Evolutionary conservation across 1,140 invertebrate species (phyloP).

Genomic region (Colletes gigas): DNA sequence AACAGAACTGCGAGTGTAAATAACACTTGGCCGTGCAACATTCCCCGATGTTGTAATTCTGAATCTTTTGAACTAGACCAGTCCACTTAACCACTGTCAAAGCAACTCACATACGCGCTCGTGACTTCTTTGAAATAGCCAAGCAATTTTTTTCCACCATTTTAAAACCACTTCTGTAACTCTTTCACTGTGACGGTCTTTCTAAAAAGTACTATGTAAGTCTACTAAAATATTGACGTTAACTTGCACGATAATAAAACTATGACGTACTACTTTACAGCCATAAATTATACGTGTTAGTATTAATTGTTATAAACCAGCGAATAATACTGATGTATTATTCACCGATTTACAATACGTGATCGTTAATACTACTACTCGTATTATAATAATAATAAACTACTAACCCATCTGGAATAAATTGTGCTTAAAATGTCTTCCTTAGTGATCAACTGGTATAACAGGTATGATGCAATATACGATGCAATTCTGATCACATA

Average conservation of each 20-base stretch:
- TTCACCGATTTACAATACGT: too few species aligned
- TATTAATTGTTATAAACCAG: too few species aligned
- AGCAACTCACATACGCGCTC: neutral
- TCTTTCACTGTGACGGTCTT: neutral
- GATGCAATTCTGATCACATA: too few species aligned
- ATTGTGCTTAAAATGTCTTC: too few species aligned
- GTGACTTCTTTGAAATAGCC: neutral
- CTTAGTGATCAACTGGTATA: too few species aligned
- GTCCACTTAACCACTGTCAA: neutral
- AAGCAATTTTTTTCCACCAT: neutral
- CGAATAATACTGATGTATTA: too few species aligned
- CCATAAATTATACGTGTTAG: too few species aligned
- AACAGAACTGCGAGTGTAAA: neutral
- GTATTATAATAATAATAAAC: too few species aligned
- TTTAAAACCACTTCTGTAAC: neutral
- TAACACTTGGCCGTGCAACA: too few species aligned
- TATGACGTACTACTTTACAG: neutral
- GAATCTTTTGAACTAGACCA: slow-evolving; percentile 40
- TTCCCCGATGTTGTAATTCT: neutral
- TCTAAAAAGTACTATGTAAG: neutral
- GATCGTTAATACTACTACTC: too few species aligned
- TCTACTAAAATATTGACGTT: neutral
- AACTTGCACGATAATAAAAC: neutral
- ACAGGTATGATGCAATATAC: too few species aligned
- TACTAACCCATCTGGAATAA: too few species aligned